Base-by-base conservation (phyloP, 2,113 vertebrate genomes). In the Prochilodus magdalenae region DNA sequence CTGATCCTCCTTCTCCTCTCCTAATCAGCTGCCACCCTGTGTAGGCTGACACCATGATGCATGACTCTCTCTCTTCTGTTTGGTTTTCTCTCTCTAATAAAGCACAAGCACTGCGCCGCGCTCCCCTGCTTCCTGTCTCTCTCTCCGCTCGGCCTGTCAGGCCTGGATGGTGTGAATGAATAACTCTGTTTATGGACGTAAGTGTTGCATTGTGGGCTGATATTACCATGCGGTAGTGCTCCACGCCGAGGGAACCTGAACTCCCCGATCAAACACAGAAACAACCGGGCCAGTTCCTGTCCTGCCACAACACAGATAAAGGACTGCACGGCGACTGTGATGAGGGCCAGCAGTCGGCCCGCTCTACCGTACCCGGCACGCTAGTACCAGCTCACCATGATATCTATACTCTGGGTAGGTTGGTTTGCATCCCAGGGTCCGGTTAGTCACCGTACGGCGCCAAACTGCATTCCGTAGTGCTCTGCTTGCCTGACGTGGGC, bases 21-120 rank as follows among this genome's bases (percentile, higher is more conserved):
- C 83, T 67, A 86, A 87, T 83, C 89, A 88, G 85, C 88, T 88
- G 88, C 90, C 89, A 53, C 51, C 51, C 51, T 53, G 16, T 53
- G 51, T 53, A 53, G 51, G 51, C 51, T 53, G 51, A 53, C 86
- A 75, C 82, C 66, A 85, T 78, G 6, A 89, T 92, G 94, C 93
- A 95, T 94, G 93, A 91, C 91, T 90, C 80, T 86, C 91, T 90
- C 91, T 90, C 92, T 93, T 85, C 85, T 90, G 92, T 92, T 93
- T 93, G 65, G 79, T 76, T 93, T 91, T 89, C 85, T 92, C 90
- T 74, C 57, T 88, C 85, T 90, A 93, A 94, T 94, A 94, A 94
- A 94, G 93, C 92, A 94, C 92, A 94, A 92, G 84, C 83, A 86
- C 88, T 83, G 87, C 86, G 49, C 69, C 73, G 79, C 24, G 63